Percentiles rank a stretch among this genome's conserved stretches.
Evolutionary conservation across 2,888 invertebrate genomes (phyloP).

Genomic region (Drosophila emarginata): DNA sequence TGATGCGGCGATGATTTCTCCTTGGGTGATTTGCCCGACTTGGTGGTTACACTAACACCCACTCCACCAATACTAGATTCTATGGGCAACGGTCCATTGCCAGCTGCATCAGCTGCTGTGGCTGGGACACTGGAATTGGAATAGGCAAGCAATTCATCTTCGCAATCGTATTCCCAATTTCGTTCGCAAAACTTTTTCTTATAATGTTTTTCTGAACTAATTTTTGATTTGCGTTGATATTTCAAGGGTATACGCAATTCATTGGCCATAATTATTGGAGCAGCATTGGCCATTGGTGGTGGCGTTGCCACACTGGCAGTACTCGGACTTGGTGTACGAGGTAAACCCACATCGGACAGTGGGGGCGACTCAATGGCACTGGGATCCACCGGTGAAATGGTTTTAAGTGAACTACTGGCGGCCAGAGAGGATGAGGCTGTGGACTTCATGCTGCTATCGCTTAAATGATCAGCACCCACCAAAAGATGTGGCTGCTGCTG

Average conservation of each 20-base stretch:
- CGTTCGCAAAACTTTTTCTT: conserved; percentile 93
- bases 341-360: conserved; percentile 81
- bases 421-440: conserved; percentile 62
- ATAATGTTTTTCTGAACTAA: conserved; percentile 86
- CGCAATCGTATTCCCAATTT: conserved; percentile 85
- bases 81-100: conserved; percentile 57
- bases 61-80: conserved; percentile 13
- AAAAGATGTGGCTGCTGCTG: conserved; percentile 43
- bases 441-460: conserved; percentile 80
- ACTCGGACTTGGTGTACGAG: conserved; percentile 82
- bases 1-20: conserved; percentile 60
- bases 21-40: conserved; percentile 63
- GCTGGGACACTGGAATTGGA: conserved; percentile 73
- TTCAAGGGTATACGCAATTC: conserved; percentile 84
- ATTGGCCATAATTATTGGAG: conserved; percentile 51
- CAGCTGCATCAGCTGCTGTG: conserved; percentile 79
- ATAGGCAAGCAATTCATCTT: conserved; percentile 71
- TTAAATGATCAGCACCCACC: conserved; percentile 74
- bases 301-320: conserved; percentile 78
- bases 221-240: conserved; percentile 84
- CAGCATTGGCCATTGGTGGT: conserved; percentile 71
- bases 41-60: background rate
- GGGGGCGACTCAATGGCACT: conserved; percentile 84
- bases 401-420: conserved; percentile 60
- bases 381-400: conserved; percentile 81